Base-by-base conservation (phyloP, 1,140 invertebrate species). In the Caenorhabditis brenneri region DNA sequence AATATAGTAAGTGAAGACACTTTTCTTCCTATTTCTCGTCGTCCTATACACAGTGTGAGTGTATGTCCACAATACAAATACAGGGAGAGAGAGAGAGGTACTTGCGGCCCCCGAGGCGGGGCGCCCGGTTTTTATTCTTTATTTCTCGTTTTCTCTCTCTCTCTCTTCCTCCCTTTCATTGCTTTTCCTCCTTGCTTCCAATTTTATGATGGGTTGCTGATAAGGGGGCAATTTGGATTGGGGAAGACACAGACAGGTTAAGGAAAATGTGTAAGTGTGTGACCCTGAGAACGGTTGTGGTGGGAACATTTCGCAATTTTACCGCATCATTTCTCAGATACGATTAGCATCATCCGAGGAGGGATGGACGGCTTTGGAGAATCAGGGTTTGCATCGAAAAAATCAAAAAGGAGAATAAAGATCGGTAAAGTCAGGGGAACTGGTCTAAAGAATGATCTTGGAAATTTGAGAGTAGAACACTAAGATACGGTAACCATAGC, bases 21-120 rank as follows among this genome's bases (percentile, higher is more conserved):
- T 74, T 42, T 15, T 74, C 36, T 74, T 46, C 36, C 65, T 74
- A 31, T 42, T 74, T 74, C 65, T 74, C 65, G n/a, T n/a, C n/a
- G n/a, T n/a, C n/a, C n/a, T n/a, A n/a, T 74, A 74, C n/a, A 74
- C 65, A 42, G 36, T 74, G 1, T 39, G 33, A 42, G 19, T 74
- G 65, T 74, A 36, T 42, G 65, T 74, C 65, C 65, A 65, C 58
- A 55, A 55, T 12, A 55, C 39, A 36, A 33, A 65, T 22, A 65
- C 58, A 74, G 36, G 36, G 24, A 42, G 10, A 33, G 31, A 16
- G 10, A n/a, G 36, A 29, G n/a, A 7, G 65, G 58, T n/a, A 10
- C 22, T 27, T 51, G 16, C 22, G 16, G 19, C 10, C n/a, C n/a
- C n/a, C n/a, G n/a, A n/a, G n/a, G 49, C n/a, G 49, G 15, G 49